Percentiles rank a stretch among this genome's conserved stretches.
phyloP scores from a whole-genome alignment of 2,797 vertebrate genomes.

The Ctenopoma kingsleyae region DNA sequence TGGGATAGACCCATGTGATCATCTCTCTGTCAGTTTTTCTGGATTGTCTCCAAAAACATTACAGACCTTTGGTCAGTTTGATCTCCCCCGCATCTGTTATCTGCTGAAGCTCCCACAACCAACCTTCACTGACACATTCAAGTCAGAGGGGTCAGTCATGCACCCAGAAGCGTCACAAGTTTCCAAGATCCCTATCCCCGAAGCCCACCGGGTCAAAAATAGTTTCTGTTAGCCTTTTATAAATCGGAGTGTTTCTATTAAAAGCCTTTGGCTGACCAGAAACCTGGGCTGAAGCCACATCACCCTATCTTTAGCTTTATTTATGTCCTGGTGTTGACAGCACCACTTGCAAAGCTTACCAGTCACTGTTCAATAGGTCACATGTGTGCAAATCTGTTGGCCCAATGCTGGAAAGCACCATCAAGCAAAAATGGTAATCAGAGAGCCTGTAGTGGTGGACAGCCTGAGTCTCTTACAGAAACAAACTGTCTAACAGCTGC shows the following conservation, averaged over 20 bases:
- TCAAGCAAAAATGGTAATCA: conserved; percentile 68
- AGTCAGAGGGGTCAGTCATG: conserved; percentile 82
- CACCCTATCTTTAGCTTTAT: conserved; percentile 89
- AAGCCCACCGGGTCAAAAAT: conserved; percentile 85
- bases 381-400: conserved; percentile 69
- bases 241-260: conserved; percentile 93
- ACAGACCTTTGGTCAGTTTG: conserved; percentile 63
- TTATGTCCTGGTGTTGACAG: conserved; percentile 92
- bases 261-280: conserved; percentile 87
- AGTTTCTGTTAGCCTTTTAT: conserved; percentile 87
- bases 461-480: conserved; percentile 61
- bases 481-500: conserved; percentile 74
- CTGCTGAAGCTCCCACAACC: conserved; percentile 72
- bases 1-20: conserved; percentile 64
- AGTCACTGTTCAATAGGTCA: conserved; percentile 84
- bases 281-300: conserved; percentile 78
- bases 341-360: conserved; percentile 86
- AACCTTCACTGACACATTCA: conserved; percentile 70
- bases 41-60: conserved; percentile 73
- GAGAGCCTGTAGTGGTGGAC: conserved; percentile 40
- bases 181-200: conserved; percentile 80
- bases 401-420: conserved; percentile 75
- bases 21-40: conserved; percentile 53
- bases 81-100: conserved; percentile 66
- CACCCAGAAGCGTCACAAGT: conserved; percentile 83